phyloP scores from a whole-genome alignment of 1,140 invertebrate genomes.

The Ceratoteleas bidentatus region DNA sequence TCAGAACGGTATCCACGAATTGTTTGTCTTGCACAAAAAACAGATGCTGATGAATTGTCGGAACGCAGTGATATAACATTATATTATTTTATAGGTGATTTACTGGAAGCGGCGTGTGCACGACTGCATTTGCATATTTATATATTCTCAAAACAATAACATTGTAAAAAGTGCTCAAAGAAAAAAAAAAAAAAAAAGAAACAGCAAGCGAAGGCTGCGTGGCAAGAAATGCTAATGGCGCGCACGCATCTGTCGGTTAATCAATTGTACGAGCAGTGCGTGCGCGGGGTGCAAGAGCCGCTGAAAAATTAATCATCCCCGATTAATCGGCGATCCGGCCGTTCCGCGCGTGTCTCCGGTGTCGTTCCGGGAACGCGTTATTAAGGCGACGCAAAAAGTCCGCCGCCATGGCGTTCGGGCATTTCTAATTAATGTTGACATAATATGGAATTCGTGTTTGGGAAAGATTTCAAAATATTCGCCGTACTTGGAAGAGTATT shows the following conservation, averaged over 20 bases:
- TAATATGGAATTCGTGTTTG: not conserved
- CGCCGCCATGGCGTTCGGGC: too few relatives aligned
- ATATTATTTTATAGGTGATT: not conserved
- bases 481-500: too few relatives aligned
- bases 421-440: too few relatives aligned
- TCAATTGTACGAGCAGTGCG: too few relatives aligned
- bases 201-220: conserved; percentile 31
- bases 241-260: conserved; percentile 14
- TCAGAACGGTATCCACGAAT: too few relatives aligned
- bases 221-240: conserved; percentile 30
- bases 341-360: too few relatives aligned
- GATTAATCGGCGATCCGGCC: too few relatives aligned
- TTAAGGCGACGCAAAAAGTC: too few relatives aligned
- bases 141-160: conserved; percentile 37
- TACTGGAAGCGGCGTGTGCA: not conserved
- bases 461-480: not conserved
- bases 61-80: not conserved
- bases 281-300: too few relatives aligned
- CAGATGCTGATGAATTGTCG: not conserved
- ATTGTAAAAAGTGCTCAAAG: conserved; percentile 33
- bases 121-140: conserved; percentile 43
- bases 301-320: too few relatives aligned
- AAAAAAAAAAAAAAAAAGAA: conserved; percentile 44
- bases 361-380: too few relatives aligned
- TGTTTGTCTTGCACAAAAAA: too few relatives aligned